A percentile compares a stretch with the other conserved stretches of the same genome.
Evolutionary conservation across 1,140 invertebrate genomes (phyloP).

Genomic region (Caenorhabditis remanei): DNA sequence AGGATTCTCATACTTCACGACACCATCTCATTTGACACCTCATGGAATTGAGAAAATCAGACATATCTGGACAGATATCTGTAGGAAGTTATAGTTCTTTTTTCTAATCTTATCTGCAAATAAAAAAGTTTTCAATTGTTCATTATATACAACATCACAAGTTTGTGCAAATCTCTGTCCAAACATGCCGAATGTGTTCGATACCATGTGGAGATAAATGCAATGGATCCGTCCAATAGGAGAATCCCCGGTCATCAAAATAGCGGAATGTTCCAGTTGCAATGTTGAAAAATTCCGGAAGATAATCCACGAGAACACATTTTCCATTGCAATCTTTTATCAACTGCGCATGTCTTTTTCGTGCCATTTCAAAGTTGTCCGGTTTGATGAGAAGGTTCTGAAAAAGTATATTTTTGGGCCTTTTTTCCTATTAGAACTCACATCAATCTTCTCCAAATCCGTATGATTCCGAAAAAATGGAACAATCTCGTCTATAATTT

Average conservation of each 20-base stretch:
- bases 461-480: neutral
- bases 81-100: neutral
- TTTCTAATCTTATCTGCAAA: too few species aligned
- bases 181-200: neutral
- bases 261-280: neutral
- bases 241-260: slow-evolving; percentile 4
- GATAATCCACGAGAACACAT: slow-evolving; percentile 6
- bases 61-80: slow-evolving; percentile 35
- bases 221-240: neutral
- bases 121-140: too few species aligned
- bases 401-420: neutral
- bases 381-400: neutral
- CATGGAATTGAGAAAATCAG: slow-evolving; percentile 33
- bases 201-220: neutral
- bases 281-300: neutral
- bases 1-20: slow-evolving; percentile 6
- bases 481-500: neutral
- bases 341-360: neutral
- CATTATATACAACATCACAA: neutral
- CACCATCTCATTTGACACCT: neutral
- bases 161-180: neutral
- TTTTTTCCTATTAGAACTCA: neutral
- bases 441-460: neutral
- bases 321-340: slow-evolving; percentile 6
- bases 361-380: neutral